These are phyloP conservation scores for Aramus guarauna DNA, from an alignment of 2,113 vertebrate genomes.

Conservation along the genomic window DNA sequence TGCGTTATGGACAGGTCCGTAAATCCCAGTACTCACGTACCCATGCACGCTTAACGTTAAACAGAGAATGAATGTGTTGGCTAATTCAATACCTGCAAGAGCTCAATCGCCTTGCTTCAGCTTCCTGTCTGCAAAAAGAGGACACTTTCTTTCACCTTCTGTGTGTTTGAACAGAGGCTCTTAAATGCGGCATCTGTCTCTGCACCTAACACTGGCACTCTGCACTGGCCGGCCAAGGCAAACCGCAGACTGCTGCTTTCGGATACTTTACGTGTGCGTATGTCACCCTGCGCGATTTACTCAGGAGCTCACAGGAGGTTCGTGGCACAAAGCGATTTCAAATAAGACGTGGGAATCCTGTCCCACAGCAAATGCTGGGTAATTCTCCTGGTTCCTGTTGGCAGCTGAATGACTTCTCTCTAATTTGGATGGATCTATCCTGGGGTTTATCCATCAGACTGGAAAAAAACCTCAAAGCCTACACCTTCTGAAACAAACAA, in stretches of 20 bases:
- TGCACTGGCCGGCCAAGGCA: neutral
- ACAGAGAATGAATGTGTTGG: neutral
- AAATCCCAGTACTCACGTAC: neutral
- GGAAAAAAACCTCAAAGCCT: neutral
- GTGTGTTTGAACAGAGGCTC: neutral
- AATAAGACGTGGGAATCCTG: neutral
- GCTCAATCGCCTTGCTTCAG: neutral
- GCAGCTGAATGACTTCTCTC: neutral
- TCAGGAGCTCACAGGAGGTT: neutral
- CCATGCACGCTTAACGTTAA: neutral
- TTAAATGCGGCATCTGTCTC: rapidly evolving
- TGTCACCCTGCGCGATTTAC: neutral
- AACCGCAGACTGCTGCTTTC: rapidly evolving
- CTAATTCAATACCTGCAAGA: neutral
- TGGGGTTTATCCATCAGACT: rapidly evolving
- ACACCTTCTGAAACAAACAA: too few relatives aligned
- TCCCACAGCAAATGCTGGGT: neutral
- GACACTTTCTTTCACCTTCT: neutral
- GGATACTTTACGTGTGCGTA: neutral
- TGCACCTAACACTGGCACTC: rapidly evolving
- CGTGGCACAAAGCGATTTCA: neutral
- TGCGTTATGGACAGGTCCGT: neutral
- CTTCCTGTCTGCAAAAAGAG: neutral
- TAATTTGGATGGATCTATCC: neutral
- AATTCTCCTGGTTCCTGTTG: neutral